These are phyloP conservation scores for Tachystola acroxantha DNA, from an alignment of 2,888 invertebrate genomes.

Conservation along the genomic window DNA sequence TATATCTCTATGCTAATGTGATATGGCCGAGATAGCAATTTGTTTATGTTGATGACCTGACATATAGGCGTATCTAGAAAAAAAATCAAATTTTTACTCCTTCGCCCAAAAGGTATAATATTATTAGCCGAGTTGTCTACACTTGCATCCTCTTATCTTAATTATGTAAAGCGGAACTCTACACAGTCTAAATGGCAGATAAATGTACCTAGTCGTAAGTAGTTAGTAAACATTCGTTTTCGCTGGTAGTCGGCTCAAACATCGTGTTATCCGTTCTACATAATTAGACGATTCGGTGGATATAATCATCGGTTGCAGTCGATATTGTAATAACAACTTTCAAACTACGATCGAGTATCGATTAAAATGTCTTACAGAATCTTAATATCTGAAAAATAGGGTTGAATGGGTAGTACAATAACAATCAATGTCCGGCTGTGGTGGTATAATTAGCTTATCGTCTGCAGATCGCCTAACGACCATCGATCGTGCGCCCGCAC, in stretches of 20 bases:
- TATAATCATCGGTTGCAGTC: background rate
- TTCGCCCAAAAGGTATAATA: no score
- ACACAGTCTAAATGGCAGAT: no score
- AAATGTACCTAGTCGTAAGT: no score
- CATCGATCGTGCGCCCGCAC: conserved; percentile 57
- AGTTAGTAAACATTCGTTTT: no score
- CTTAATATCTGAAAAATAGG: conserved; percentile 61
- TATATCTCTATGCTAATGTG: no score
- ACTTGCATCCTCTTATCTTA: no score
- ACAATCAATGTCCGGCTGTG: conserved; percentile 49
- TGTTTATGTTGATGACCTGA: no score
- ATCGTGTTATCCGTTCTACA: background rate
- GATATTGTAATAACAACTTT: background rate
- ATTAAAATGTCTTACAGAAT: conserved; percentile 37
- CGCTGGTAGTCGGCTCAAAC: background rate
- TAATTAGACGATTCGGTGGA: background rate
- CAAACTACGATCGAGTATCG: conserved; percentile 17
- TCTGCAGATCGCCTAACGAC: conserved; percentile 55
- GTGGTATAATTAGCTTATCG: conserved; percentile 71
- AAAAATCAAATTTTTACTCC: no score
- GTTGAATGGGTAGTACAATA: conserved; percentile 42
- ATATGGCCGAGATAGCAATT: no score
- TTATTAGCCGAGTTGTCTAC: no score
- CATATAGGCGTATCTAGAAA: no score
- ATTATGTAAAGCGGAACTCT: no score